Base-by-base conservation (phyloP, 2,888 invertebrate genomes). In the Parochlus steinenii region DNA sequence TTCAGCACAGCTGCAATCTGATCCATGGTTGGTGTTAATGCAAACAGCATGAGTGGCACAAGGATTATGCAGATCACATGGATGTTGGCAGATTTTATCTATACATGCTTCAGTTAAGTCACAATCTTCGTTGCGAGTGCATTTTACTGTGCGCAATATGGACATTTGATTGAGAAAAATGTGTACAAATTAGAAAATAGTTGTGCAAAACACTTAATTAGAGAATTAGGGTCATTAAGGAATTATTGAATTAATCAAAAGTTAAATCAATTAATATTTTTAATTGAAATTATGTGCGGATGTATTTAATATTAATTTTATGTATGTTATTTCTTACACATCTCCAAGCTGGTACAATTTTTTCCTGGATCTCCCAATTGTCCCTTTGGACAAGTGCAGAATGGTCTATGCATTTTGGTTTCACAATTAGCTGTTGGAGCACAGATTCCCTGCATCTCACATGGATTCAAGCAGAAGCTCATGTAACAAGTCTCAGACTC, bases 61-160 rank as follows among this genome's bases (percentile, higher is more conserved):
- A 35, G 86, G 86, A 53, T 85, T 79, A 53, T 74, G 76, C 48
- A 81, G 68, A 52, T 75, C 78, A 60, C 89, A 89, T 29, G 87
- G 87, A 62, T 76, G 77, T 61, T 81, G 80, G 56, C 89, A 89
- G 56, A 74, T 72, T 52, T 71, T 69, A 56, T 76, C 75, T 59
- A 86, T 74, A 65, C 89, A 90, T 54, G 81, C 82, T 63, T 87
- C 83, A 43, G 78, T 80, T 54, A 79, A 60, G 43, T 72, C 71
- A 60, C 90, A 90, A 53, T 89, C 86, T 56, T 77, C 74, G 63
- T 89, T 79, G 55, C 68, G 70, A 55, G 74, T 71, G 72, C 90
- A 90, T 71, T 77, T 76, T 64, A 74, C 85, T 85, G 65, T 52
- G 61, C 54, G 17, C 5, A 28, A 28, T 10, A 28, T 6, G 28